Conservation (phyloP, 2,113 vertebrate genomes). For the Galbula dea region DNA sequence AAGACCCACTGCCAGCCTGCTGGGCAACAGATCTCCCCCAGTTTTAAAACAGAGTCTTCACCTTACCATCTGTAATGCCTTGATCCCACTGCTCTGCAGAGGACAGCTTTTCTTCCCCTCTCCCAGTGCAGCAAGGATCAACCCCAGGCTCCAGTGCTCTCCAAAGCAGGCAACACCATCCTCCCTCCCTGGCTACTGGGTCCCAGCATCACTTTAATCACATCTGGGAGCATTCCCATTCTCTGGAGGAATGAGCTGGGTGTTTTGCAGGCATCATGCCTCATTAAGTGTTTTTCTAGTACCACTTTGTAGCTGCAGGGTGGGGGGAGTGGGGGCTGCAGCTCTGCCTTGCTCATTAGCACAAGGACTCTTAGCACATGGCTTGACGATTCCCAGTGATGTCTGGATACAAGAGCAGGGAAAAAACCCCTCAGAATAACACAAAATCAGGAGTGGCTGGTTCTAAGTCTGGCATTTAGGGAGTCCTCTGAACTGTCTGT, state of each 20-base stretch:
- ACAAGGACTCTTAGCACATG: fast-evolving
- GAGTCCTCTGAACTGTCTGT: neutral
- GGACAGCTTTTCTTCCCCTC: neutral
- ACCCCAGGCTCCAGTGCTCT: neutral
- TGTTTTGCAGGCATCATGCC: neutral
- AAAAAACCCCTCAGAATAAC: neutral
- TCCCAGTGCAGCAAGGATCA: neutral
- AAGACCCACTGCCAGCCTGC: neutral
- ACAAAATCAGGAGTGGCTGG: neutral
- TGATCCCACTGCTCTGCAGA: neutral
- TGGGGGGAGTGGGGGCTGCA: neutral
- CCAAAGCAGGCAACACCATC: neutral
- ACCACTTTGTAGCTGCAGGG: slow-evolving; percentile 2
- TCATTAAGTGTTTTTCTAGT: neutral
- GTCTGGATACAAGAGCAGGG: neutral
- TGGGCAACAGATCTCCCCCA: neutral
- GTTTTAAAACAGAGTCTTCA: neutral
- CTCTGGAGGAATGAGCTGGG: neutral
- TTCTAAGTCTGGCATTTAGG: neutral
- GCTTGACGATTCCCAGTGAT: neutral
- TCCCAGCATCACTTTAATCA: neutral
- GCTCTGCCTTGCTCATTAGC: neutral
- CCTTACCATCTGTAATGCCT: neutral
- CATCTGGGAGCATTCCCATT: neutral
- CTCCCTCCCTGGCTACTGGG: fast-evolving